Evolutionary conservation across 2,113 vertebrate genomes (phyloP), one percentile per base, ranked within the genome.

Genomic region (Semicossyphus pulcher): DNA sequence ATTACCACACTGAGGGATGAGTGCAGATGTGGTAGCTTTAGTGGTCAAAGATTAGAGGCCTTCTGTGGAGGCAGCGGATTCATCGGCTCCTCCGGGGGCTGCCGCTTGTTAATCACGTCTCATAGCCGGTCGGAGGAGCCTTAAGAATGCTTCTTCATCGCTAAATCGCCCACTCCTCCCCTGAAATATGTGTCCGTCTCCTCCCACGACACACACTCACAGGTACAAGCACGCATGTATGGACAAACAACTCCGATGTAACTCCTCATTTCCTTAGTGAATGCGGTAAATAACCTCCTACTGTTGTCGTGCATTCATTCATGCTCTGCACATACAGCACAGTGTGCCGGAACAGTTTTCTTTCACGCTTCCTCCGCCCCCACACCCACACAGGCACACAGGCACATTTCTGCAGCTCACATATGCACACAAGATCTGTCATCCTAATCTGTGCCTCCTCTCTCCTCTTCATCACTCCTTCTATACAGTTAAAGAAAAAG

Each of bases 401-500:
- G 6, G 23, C 42, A 28, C 29, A 56, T 52, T 53, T 21, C 12
- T 47, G 23, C 65, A 37, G 29, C 54, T 21, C 31, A 26, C n/a
- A 58, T 16, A 15, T 54, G 57, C 34, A 65, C 23, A 39, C 14
- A 45, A 5, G 1, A 81, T 18, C 8, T 29, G 47, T 42, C 37
- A 31, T 26, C 18, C 21, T 44, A 59, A 54, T 76, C 34, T 53
- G 10, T 68, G 41, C 62, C 63, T 4, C 28, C 21, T 69, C 29
- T 73, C 41, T 73, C 10, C 29, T 25, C 44, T 49, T 45, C 21
- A 48, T 48, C 34, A 34, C 57, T 76, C 87, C 70, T 23, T 79
- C 78, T 86, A 79, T 92, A 0, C 83, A 99, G 98, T 91, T 99
- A 65, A 99, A 97, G 94, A 99, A 98, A 93, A 99, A 99, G 93